Percentiles rank a stretch among this genome's conserved stretches.
Conservation (phyloP, 1,140 invertebrate species). For the Nasonia longicornis region DNA sequence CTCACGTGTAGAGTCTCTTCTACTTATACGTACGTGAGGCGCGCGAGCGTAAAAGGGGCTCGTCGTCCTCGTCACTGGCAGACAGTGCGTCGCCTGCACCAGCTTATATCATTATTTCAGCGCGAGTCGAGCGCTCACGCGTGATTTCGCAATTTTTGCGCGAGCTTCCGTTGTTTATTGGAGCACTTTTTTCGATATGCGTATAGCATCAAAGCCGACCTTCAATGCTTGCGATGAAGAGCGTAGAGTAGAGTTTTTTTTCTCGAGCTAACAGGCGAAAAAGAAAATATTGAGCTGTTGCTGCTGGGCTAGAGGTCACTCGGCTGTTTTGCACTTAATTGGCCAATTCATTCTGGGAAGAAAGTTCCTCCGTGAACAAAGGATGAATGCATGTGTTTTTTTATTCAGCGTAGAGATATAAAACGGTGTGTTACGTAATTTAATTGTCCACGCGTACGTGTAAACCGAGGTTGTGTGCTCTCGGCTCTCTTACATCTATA, state of each 20-base stretch:
- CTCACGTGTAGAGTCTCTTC: neutral
- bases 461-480: neutral
- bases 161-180: slow-evolving; percentile 13
- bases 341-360: neutral
- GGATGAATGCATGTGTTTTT: neutral
- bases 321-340: neutral
- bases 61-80: slow-evolving; percentile 19
- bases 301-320: neutral
- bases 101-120: neutral
- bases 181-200: no score
- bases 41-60: slow-evolving; percentile 11
- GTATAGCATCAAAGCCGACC: no score
- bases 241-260: neutral
- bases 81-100: slow-evolving; percentile 27
- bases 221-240: no score
- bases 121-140: slow-evolving; percentile 13
- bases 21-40: neutral
- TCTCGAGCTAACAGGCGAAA: neutral
- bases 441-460: neutral
- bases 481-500: neutral
- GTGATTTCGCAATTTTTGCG: neutral
- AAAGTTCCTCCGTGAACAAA: neutral
- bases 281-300: neutral
- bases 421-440: neutral
- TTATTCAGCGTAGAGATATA: neutral